phyloP scores from a whole-genome alignment of 37 sponge, comb jelly and placozoan genomes.

The Lycopodina hypogea region DNA sequence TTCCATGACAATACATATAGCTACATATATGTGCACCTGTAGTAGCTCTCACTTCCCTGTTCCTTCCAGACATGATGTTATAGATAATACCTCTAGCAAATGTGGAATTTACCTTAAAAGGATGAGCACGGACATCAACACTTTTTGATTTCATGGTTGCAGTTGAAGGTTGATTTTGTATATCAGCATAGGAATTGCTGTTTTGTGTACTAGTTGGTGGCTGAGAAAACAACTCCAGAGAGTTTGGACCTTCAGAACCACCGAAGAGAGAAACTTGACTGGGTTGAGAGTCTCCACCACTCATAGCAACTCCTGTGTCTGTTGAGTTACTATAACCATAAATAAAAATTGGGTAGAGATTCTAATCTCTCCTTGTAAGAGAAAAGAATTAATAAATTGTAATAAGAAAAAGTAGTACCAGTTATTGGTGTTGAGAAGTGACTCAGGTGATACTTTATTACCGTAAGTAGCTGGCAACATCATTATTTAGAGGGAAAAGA shows the following conservation, averaged over 20 bases:
- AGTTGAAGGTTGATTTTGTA: not conserved
- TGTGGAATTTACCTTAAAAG: no score
- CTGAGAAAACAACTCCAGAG: conserved; percentile 51
- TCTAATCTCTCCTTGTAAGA: not conserved
- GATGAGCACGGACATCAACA: not conserved
- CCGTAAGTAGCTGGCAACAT: not conserved
- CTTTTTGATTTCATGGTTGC: not conserved
- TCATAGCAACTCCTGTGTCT: not conserved
- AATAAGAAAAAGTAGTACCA: not conserved
- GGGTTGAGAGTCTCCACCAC: conserved; percentile 17
- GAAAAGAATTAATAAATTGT: not conserved
- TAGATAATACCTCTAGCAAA: no score
- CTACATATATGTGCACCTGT: no score
- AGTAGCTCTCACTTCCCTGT: no score
- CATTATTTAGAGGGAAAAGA: no score
- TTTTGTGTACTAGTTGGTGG: conserved; percentile 21
- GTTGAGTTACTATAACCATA: not conserved
- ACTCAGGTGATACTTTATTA: conserved; percentile 16
- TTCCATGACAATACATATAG: no score
- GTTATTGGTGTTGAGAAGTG: not conserved
- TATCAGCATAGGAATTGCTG: not conserved
- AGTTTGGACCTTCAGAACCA: conserved; percentile 9
- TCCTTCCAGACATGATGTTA: no score
- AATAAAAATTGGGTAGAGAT: not conserved
- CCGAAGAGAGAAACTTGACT: conserved; percentile 36